Conservation (phyloP, 2,113 vertebrate genomes). For the Tympanuchus pallidicinctus region DNA sequence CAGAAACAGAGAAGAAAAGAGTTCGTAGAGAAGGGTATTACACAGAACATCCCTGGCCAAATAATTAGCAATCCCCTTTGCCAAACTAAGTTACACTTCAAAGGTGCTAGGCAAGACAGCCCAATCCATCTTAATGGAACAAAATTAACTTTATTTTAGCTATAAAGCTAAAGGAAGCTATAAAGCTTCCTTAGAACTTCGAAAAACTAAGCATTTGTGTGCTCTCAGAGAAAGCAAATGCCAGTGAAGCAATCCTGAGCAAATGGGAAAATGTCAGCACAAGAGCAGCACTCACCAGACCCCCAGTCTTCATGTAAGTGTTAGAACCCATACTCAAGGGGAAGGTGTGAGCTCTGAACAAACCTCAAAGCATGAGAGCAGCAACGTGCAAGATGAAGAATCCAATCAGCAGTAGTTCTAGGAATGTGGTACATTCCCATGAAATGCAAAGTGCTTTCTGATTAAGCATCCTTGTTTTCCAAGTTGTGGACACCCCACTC, state of each 20-base stretch:
- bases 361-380: background rate
- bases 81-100: background rate
- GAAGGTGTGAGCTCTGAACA: accelerated
- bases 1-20: conserved; percentile 2
- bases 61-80: background rate
- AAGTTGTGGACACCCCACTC: background rate
- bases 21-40: background rate
- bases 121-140: background rate
- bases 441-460: background rate
- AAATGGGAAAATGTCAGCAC: background rate
- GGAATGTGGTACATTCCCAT: background rate
- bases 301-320: background rate
- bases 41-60: background rate
- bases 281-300: background rate
- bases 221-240: background rate
- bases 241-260: background rate
- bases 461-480: background rate
- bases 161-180: background rate
- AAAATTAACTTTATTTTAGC: background rate
- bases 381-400: background rate
- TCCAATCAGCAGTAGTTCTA: background rate
- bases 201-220: background rate
- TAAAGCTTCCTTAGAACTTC: background rate
- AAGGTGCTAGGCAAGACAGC: background rate
- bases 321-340: background rate